Base-by-base conservation (phyloP, 2,113 vertebrate genomes). In the Rhinoptilus africanus region DNA sequence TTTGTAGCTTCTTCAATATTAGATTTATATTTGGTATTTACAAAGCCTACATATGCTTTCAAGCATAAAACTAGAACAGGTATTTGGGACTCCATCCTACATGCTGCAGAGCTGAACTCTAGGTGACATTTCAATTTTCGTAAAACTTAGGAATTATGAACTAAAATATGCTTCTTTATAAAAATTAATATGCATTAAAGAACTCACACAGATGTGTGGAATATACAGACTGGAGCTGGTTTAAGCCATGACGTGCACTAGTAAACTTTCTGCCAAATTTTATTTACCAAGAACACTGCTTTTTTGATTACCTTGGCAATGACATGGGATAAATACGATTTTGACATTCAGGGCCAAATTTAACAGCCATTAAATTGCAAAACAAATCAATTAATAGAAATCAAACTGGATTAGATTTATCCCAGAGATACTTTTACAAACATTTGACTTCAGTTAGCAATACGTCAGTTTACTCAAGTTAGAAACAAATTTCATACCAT, bases 331-430 rank as follows among this genome's bases (percentile, higher is more conserved):
- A 69, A 66, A 48, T 0, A 32, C 1, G 8, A 81, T 54, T 63
- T 53, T 51, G 79, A 77, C 66, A 66, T 15, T 4, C 37, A 34
- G 62, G 48, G 77, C 80, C 91, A 89, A 82, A 91, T 87, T 30
- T 69, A 77, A 94, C 91, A 95, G 94, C 86, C 91, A 93, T 94
- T 91, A 88, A 89, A 92, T 16, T 62, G 62, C 66, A 96, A 89
- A 92, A 76, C 69, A 95, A 95, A 96, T 69, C 89, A 88, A 86
- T 75, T 95, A 96, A 96, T 82, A 91, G 60, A 85, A 89, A 89
- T 92, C 80, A 85, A 84, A 66, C 27, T 39, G 45, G 22, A 78
- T 85, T 50, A 85, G 62, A 91, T 82, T 87, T 39, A 82, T 91
- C 80, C 86, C 83, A 92, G 86, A 82, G 63, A 91, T 30, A 10